A percentile compares a stretch with the other conserved stretches of the same genome.
Conservation (phyloP, 2,797 vertebrate species). For the Neopelma chrysocephalum region DNA sequence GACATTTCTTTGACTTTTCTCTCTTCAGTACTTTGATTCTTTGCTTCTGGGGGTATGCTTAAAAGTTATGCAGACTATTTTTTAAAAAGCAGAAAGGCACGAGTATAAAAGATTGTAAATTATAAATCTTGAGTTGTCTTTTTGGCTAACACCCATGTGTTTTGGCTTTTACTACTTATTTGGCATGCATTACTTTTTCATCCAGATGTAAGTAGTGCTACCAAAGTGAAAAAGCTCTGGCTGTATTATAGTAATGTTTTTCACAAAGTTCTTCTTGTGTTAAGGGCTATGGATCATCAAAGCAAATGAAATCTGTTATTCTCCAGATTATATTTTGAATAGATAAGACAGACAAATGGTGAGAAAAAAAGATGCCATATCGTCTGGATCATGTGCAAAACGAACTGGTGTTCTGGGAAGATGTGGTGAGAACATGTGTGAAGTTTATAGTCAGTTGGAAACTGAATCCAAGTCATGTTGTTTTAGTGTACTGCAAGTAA, state of each 20-base stretch:
- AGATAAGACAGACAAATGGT: neutral
- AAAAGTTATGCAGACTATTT: neutral
- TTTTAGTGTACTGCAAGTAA: neutral
- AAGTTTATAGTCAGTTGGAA: neutral
- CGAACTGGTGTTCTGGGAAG: neutral
- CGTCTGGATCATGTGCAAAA: neutral
- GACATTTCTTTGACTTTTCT: neutral
- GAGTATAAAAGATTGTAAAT: neutral
- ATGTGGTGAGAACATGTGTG: neutral
- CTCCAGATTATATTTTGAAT: neutral
- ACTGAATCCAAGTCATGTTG: neutral
- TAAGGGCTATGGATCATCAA: neutral
- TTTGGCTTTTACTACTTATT: slow-evolving; percentile 37
- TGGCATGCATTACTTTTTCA: neutral
- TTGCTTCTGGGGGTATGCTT: neutral
- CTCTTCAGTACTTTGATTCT: neutral
- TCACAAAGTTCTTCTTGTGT: neutral
- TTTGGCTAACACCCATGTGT: neutral
- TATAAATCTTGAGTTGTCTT: neutral
- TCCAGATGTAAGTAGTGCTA: neutral
- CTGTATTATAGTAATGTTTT: neutral
- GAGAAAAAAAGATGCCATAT: neutral
- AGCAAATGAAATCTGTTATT: neutral
- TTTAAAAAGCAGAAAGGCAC: neutral
- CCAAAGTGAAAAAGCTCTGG: neutral